phyloP scores from a whole-genome alignment of 2,797 vertebrate genomes.

The Babyrousa celebensis region DNA sequence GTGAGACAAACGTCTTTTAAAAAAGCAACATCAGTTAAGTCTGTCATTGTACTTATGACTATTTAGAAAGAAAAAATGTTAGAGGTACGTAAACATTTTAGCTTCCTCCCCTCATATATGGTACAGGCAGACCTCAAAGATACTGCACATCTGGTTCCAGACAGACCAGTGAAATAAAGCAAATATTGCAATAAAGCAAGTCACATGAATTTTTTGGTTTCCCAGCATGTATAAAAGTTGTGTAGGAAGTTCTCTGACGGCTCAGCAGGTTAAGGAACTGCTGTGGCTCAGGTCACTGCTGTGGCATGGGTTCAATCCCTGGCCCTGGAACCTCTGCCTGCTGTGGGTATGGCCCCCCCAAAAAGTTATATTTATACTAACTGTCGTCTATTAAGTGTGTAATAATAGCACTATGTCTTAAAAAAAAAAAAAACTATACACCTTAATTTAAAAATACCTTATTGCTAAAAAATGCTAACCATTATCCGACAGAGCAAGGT shows the following conservation, averaged over 20 bases:
- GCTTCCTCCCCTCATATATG: not conserved
- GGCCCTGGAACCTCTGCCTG: too few species aligned
- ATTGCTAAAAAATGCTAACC: not conserved
- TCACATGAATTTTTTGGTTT: not conserved
- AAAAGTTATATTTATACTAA: too few species aligned
- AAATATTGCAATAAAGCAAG: not conserved
- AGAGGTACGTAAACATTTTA: constrained; percentile 14
- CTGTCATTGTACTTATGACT: constrained; percentile 42
- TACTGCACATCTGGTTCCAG: not conserved
- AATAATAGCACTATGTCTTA: not conserved
- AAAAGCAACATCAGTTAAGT: constrained; percentile 56
- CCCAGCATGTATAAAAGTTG: not conserved
- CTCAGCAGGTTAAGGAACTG: not conserved
- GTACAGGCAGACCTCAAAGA: not conserved
- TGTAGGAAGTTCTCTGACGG: not conserved
- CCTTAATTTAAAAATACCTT: not conserved
- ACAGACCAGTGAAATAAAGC: not conserved
- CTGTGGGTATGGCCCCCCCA: too few species aligned
- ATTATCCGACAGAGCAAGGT: not conserved
- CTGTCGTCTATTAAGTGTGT: not conserved
- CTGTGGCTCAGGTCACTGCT: too few species aligned
- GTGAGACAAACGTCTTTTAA: constrained; percentile 50
- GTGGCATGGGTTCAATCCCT: too few species aligned
- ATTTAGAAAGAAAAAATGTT: constrained; percentile 60
- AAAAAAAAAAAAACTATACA: not conserved